Base-by-base conservation (phyloP, 2,888 invertebrate genomes). In the Drosophila conformis region DNA sequence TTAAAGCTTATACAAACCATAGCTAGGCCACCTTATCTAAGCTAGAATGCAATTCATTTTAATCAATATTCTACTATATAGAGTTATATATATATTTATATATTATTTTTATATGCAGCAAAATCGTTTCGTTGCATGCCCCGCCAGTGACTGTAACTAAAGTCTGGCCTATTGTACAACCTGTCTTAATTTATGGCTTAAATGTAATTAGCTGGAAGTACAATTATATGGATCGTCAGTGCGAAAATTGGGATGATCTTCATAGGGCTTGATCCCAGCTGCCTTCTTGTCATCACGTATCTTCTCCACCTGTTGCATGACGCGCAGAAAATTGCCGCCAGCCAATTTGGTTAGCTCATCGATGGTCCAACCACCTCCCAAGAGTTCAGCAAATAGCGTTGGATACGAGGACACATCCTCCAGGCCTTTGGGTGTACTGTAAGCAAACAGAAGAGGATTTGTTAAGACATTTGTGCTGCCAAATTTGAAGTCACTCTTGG, bases 381-480 rank as follows among this genome's bases (percentile, higher is more conserved):
- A 95, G 35, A 97, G 93, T 91, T 96, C 96, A 7, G 96, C 96
- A 91, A 97, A 96, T 35, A 97, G 94, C 13, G 95, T 94, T 2
- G 97, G 97, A 92, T 97, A 97, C 10, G 96, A 95, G 29, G 96
- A 96, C 5, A 96, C 96, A 91, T 97, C 96, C 93, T 97, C 96
- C 62, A 97, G 93, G 33, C 97, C 97, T 93, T 96, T 95, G 15
- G 97, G 97, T 54, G 96, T 96, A 92, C 97, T 97, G 93, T 61
- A 40, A 0, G 1, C 25, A 52, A 5, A 15, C 2, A 31, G 4
- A 6, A 18, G 0, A 1, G 5, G 13, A 29, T 18, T 29, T 25
- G 2, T 21, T 15, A 52, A 33, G 8, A 46, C 13, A 11, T 4
- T n/a, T n/a, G 1, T 42, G 40, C 21, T 21, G 42, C 5, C 11